Evolutionary conservation across 2,113 vertebrate species (phyloP), one percentile per base, ranked within the genome.

Genomic region (Haliaeetus leucogaster): DNA sequence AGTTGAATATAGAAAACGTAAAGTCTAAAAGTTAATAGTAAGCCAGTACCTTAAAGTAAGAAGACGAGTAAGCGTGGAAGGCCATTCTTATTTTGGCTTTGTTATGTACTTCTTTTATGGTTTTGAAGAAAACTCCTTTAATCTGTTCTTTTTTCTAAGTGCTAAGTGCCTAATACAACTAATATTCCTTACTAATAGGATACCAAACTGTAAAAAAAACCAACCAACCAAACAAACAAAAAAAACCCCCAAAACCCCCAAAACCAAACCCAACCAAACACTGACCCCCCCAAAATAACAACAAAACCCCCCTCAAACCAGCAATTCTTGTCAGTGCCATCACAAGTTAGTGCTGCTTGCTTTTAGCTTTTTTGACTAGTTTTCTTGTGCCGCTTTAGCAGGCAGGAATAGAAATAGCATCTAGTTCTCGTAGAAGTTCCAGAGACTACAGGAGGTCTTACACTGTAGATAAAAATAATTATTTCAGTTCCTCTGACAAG

Each of bases 231-330:
- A n/a, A n/a, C n/a, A n/a, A n/a, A n/a, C n/a, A n/a, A n/a, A n/a
- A 11, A 48, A 48, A 48, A 14, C 0, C 3, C 16, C 9, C 43
- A 6, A 48, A 48, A n/a, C n/a, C n/a, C n/a, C n/a, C n/a, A 48
- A 47, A 23, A 0, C 4, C 12, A 38, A 38, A 38, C 38, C 7
- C 8, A 48, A 13, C 8, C 11, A 43, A 47, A 16, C 5, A 16
- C 50, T 27, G 50, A 16, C 16, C 9, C 19, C 19, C 5, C 6
- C 27, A 7, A 40, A 17, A 26, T 11, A 32, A 45, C 6, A 50
- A 56, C 11, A 48, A 68, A 9, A 2, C 1, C 0, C 2, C 6
- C 13, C 25, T 68, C 40, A 42, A n/a, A 66, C 2, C 9, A 68
- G 8, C 3, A 78, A 5, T 62, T 73, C 11, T 34, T 48, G 19